phyloP scores from a whole-genome alignment of 1,140 invertebrate genomes.

The Nautilus pompilius region DNA sequence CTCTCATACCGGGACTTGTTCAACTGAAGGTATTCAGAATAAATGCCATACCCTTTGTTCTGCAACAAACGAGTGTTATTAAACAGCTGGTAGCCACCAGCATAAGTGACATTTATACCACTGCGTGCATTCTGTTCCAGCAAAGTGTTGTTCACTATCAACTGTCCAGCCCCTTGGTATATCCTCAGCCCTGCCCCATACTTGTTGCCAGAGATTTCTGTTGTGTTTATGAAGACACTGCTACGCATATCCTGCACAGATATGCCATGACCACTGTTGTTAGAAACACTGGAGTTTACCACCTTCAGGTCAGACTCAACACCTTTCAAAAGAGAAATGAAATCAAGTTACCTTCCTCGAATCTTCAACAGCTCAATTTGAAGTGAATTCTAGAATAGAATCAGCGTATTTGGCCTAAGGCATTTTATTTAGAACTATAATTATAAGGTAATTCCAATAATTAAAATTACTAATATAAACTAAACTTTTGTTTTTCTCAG shows the following conservation, averaged over 20 bases:
- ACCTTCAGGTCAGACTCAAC: constrained; percentile 41
- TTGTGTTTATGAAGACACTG: constrained; percentile 44
- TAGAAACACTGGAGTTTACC: constrained; percentile 36
- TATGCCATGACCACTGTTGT: constrained; percentile 51
- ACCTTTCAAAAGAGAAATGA: too few species aligned
- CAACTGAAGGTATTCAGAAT: constrained; percentile 37
- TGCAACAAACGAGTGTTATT: constrained; percentile 70
- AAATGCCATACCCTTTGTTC: constrained; percentile 48
- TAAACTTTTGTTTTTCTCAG: too few species aligned
- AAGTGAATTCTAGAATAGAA: too few species aligned
- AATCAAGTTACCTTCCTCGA: too few species aligned
- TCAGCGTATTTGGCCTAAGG: too few species aligned
- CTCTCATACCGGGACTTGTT: constrained; percentile 41
- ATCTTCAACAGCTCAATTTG: too few species aligned
- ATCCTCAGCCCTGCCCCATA: constrained; percentile 50
- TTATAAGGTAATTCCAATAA: too few species aligned
- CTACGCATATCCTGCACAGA: constrained; percentile 49
- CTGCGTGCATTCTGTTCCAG: constrained; percentile 38
- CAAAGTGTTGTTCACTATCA: constrained; percentile 43
- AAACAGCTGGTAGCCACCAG: constrained; percentile 85
- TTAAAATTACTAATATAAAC: too few species aligned
- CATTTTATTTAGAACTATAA: too few species aligned
- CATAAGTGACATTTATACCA: constrained; percentile 77
- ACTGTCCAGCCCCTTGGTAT: constrained; percentile 49
- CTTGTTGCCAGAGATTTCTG: constrained; percentile 38